Evolutionary conservation across 2,888 invertebrate species (phyloP).

Genomic region (Tetragnatha montana): DNA sequence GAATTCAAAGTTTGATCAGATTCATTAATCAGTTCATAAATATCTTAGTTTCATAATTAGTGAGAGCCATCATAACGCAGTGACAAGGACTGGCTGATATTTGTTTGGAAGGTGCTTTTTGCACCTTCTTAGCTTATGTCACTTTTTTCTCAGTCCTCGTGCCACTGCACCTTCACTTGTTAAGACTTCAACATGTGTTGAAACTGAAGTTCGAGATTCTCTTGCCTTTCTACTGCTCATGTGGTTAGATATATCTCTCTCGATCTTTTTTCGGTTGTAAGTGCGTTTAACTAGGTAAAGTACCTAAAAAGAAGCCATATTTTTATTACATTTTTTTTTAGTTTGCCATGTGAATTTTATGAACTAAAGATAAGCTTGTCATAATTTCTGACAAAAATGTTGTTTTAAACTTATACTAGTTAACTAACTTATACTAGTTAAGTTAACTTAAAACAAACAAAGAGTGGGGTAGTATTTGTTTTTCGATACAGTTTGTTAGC

Average conservation of each 20-base stretch:
- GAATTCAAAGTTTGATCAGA: neutral
- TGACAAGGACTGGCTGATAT: conserved; percentile 41
- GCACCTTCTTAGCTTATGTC: conserved; percentile 50
- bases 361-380: neutral
- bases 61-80: conserved; percentile 29
- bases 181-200: conserved; percentile 48
- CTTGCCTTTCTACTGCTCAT: conserved; percentile 41
- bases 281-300: conserved; percentile 45
- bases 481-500: no score
- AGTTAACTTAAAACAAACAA: no score
- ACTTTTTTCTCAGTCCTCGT: conserved; percentile 30
- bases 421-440: no score
- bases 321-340: neutral
- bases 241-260: conserved; percentile 37
- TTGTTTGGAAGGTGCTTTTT: conserved; percentile 35
- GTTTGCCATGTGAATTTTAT: neutral
- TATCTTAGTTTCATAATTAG: neutral
- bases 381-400: neutral
- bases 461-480: no score
- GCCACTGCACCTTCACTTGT: conserved; percentile 15
- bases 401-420: neutral
- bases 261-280: conserved; percentile 49
- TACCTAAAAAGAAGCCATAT: conserved; percentile 6
- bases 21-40: neutral
- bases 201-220: conserved; percentile 59